Base-by-base conservation (phyloP, 2,888 invertebrate genomes). In the Drosophila glabriapex region DNA sequence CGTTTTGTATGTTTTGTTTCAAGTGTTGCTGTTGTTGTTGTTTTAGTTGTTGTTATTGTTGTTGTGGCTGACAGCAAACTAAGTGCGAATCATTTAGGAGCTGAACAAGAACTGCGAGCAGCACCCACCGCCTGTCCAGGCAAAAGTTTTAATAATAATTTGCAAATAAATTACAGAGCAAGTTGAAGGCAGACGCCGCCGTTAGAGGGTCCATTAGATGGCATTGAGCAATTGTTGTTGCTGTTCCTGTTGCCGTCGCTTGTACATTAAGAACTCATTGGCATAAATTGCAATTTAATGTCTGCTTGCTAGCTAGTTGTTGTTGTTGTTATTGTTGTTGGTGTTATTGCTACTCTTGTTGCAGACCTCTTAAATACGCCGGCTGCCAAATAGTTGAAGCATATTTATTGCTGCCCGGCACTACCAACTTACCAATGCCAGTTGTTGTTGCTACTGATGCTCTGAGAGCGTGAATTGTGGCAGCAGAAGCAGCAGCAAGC, bases 211-310 rank as follows among this genome's bases (percentile, higher is more conserved):
- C 78, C 78, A 78, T 78, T 78, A 78, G 78, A 78, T 72, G 78
- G 81, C 78, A 78, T 80, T 78, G 78, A 77, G 78, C 78, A 78
- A 78, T 78, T 78, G 69, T 73, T 76, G 73, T 71, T 74, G 68
- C 43, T 63, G 33, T 39, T 58, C 1, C 9, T 22, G 46, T 22
- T 35, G 54, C 19, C 41, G 41, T 49, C 63, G 74, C 68, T 73
- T 77, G 78, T 85, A 84, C 91, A 90, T 91, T 90, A 91, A 90
- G 91, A 89, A 91, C 91, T 91, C 89, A 91, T 91, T 91, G 91
- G 90, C 90, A 91, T 90, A 91, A 91, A 91, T 91, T 90, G 91
- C 91, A 90, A 90, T 91, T 90, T 90, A 91, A 90, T 91, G 91
- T 83, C 78, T 82, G 82, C 78, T 65, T 71, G 73, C 70, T n/a